Evolutionary conservation across 2,888 invertebrate genomes (phyloP), one percentile per base, ranked within the genome.

Genomic region (Drosophila antonietae): DNA sequence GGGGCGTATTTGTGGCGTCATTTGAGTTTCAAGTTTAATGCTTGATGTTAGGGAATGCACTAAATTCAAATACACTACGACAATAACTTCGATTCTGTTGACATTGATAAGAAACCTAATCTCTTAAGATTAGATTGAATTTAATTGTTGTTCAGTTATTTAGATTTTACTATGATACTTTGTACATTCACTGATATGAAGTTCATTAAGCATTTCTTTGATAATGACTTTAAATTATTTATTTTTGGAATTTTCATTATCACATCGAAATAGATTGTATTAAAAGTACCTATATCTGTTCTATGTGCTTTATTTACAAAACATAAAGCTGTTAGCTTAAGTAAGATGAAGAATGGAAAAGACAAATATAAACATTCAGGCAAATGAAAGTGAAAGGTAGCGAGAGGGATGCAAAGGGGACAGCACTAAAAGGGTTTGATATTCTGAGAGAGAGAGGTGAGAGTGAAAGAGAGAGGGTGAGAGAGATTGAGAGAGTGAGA

Each of bases 1-100:
- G 8, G 91, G 82, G 46, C 92, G 86, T 67, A 91, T 77, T 57
- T 88, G 68, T 10, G 78, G 60, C 84, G 82, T 83, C 44, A n/a
- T 71, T 49, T 49, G 31, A n/a, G n/a, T 2, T 9, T 46, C 14
- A 46, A 51, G 62, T 73, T 49, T 14, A n/a, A n/a, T 44, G 53
- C 37, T 51, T 8, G 41, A 9, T 46, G 49, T 8, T n/a, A 43
- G 41, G 8, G 3, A 35, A 20, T 1, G 23, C 23, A 75, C 63
- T 74, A 52, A 64, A 33, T 35, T 31, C 4, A 31, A 31, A n/a
- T 9, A 7, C 37, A 18, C 44, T 14, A 37, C 33, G 3, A 10
- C 55, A 57, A 58, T 46, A 52, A 12, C 41, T 51, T 33, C 12
- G 18, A 51, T 51, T 51, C 31, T 7, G 9, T 14, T 18, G 8